These are phyloP conservation scores for Cremastobaeus sp. DNA, from an alignment of 2,888 invertebrate genomes.

Conservation along the genomic window DNA sequence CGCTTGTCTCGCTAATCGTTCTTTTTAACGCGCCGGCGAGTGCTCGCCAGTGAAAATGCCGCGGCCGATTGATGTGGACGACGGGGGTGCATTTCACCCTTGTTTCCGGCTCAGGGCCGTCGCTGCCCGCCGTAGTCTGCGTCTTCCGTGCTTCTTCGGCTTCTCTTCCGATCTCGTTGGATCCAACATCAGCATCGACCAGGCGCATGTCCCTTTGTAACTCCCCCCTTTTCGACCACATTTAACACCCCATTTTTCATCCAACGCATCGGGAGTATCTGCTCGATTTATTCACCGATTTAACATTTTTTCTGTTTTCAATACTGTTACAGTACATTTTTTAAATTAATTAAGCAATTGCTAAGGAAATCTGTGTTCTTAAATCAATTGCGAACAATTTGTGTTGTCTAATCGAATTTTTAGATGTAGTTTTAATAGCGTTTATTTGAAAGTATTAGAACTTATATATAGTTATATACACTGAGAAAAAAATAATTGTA, in stretches of 20 bases:
- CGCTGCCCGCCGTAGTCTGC: slow-evolving; percentile 72
- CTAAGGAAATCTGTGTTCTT: no score
- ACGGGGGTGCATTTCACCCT: slow-evolving; percentile 72
- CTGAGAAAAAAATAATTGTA: no score
- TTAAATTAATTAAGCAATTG: no score
- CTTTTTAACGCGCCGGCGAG: slow-evolving; percentile 63
- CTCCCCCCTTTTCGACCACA: slow-evolving; percentile 28
- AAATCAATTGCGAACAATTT: no score
- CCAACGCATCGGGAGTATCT: slow-evolving; percentile 49
- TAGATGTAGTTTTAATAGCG: no score
- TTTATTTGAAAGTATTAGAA: no score
- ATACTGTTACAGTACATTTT: no score
- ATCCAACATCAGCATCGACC: slow-evolving; percentile 63
- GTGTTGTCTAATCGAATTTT: no score
- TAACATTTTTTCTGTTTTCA: slow-evolving; percentile 24
- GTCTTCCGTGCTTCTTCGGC: slow-evolving; percentile 72
- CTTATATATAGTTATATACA: no score
- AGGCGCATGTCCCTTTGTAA: slow-evolving; percentile 56
- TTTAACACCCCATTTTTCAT: slow-evolving; percentile 63
- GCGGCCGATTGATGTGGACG: slow-evolving; percentile 72
- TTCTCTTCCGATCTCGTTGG: slow-evolving; percentile 72
- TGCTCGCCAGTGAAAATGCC: slow-evolving; percentile 71
- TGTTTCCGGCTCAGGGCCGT: slow-evolving; percentile 73
- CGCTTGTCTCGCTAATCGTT: slow-evolving; percentile 64
- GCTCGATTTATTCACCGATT: slow-evolving; percentile 35